Evolutionary conservation across 2,113 vertebrate genomes (phyloP).

Genomic region (Tachysurus fulvidraco): DNA sequence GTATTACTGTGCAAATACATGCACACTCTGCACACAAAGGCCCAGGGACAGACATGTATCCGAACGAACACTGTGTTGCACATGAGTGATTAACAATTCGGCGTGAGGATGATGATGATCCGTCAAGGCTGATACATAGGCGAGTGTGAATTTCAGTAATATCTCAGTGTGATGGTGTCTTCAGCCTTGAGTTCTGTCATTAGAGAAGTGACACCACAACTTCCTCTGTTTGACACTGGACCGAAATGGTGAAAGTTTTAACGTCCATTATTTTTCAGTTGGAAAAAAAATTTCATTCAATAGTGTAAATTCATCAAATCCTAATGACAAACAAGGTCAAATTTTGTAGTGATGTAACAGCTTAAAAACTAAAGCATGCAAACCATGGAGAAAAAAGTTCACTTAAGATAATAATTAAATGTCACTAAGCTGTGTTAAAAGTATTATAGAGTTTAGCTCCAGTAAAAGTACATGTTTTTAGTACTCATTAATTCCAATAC

Average conservation of each 20-base stretch:
- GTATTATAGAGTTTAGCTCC: background rate
- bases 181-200: constrained; percentile 59
- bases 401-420: background rate
- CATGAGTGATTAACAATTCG: constrained; percentile 27
- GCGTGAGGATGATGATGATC: constrained; percentile 58
- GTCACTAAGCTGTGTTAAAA: background rate
- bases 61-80: background rate
- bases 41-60: background rate
- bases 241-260: constrained; percentile 30
- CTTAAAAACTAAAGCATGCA: background rate
- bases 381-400: background rate
- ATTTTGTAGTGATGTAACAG: background rate
- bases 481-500: background rate
- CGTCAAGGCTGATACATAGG: constrained; percentile 56
- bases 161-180: constrained; percentile 50
- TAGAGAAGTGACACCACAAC: constrained; percentile 52
- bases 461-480: too few species aligned
- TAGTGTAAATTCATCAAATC: background rate
- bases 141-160: constrained; percentile 53
- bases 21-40: background rate
- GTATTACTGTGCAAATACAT: background rate
- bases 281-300: too few species aligned
- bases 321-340: background rate
- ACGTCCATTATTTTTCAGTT: background rate
- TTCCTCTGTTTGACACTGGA: constrained; percentile 44